Percentiles rank a stretch among this genome's conserved stretches.
Conservation (phyloP, 2,888 invertebrate species). For the Scotopteryx bipunctaria region DNA sequence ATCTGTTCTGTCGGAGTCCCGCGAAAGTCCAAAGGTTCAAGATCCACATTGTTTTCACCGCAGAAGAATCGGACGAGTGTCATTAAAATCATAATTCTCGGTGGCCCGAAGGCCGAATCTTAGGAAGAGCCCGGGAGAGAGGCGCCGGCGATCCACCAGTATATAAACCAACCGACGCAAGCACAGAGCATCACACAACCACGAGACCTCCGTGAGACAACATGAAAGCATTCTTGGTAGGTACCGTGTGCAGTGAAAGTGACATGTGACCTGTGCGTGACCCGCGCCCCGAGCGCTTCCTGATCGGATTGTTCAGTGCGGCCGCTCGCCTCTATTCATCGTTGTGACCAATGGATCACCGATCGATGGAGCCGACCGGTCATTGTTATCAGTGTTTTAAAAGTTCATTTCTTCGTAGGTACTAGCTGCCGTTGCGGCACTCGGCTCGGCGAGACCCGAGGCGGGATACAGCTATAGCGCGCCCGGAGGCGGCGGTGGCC, state of each 20-base stretch:
- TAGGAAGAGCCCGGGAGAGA: slow-evolving; percentile 82
- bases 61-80: slow-evolving; percentile 76
- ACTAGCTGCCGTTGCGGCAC: slow-evolving; percentile 81
- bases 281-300: slow-evolving; percentile 64
- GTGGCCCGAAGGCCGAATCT: slow-evolving; percentile 80
- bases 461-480: slow-evolving; percentile 85
- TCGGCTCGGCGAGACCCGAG: slow-evolving; percentile 84
- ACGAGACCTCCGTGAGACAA: slow-evolving; percentile 79
- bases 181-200: slow-evolving; percentile 78
- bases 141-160: slow-evolving; percentile 68
- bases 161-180: slow-evolving; percentile 69
- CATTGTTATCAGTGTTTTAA: slow-evolving; percentile 46
- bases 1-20: slow-evolving; percentile 39
- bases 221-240: slow-evolving; percentile 84
- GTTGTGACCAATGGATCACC: slow-evolving; percentile 34
- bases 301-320: slow-evolving; percentile 61
- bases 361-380: slow-evolving; percentile 47
- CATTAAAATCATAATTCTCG: slow-evolving; percentile 83
- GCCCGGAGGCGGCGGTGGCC: slow-evolving; percentile 62
- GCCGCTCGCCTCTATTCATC: slow-evolving; percentile 60
- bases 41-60: slow-evolving; percentile 79
- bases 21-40: slow-evolving; percentile 67
- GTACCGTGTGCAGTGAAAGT: slow-evolving; percentile 80
- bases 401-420: slow-evolving; percentile 60
- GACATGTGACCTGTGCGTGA: slow-evolving; percentile 74